Conservation (phyloP, 2,888 invertebrate species). For the Saturnia japonica region DNA sequence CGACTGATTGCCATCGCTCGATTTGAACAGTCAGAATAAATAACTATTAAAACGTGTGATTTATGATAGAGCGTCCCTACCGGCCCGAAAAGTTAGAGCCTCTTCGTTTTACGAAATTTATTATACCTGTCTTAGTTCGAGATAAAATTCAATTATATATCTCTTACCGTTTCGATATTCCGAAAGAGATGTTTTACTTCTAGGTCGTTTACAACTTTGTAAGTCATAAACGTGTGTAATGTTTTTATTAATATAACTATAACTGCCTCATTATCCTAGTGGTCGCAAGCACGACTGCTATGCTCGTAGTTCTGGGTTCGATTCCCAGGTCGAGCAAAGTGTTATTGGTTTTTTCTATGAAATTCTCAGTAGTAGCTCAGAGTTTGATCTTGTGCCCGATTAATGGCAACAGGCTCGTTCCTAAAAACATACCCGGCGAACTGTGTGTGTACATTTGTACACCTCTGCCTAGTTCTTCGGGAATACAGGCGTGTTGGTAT, state of each 20-base stretch:
- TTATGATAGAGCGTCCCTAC: slow-evolving; percentile 54
- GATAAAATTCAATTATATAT: slow-evolving; percentile 20
- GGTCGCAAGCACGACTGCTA: no score
- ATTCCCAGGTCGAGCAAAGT: no score
- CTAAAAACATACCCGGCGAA: no score
- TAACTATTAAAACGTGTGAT: slow-evolving; percentile 70
- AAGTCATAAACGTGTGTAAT: background rate
- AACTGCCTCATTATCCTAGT: no score
- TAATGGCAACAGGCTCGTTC: no score
- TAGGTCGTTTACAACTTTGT: background rate
- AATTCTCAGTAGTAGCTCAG: no score
- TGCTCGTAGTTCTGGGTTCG: no score
- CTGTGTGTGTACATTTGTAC: no score
- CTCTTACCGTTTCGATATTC: background rate
- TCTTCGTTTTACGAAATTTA: slow-evolving; percentile 21
- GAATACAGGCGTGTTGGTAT: no score
- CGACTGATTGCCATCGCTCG: slow-evolving; percentile 71
- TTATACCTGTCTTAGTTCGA: slow-evolving; percentile 16
- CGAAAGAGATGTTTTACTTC: background rate
- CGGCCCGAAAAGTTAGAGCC: slow-evolving; percentile 29
- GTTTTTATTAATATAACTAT: background rate
- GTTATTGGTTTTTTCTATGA: no score
- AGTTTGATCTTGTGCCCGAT: no score
- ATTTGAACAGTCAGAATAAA: slow-evolving; percentile 64
- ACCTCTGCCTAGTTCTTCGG: no score